Percentiles rank a stretch among this genome's conserved stretches.
phyloP scores from a whole-genome alignment of 2,113 vertebrate genomes.

The Pyrgilauda ruficollis region DNA sequence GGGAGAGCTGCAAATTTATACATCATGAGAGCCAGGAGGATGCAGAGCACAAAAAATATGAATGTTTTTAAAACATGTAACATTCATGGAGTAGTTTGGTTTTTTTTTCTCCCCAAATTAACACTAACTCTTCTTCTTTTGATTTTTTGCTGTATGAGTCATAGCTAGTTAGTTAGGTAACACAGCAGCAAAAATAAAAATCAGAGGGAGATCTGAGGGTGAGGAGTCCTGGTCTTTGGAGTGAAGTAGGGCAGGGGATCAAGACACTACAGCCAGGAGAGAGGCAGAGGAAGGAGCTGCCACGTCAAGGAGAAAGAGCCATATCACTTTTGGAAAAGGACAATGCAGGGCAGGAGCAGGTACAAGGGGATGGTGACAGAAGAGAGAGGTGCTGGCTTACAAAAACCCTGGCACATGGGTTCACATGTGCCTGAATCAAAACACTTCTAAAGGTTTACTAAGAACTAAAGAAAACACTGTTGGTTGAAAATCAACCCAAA shows the following conservation, averaged over 20 bases:
- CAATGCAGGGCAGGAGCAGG: background rate
- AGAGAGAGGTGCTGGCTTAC: background rate
- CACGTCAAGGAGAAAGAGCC: accelerated
- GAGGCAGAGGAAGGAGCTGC: background rate
- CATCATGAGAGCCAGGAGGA: background rate
- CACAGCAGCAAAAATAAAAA: background rate
- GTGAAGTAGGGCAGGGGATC: background rate
- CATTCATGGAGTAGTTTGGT: background rate
- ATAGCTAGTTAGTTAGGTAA: background rate
- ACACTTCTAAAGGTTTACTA: background rate
- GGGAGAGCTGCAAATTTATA: background rate
- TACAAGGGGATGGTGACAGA: background rate
- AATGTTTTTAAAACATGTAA: background rate
- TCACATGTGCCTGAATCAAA: background rate
- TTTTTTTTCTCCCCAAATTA: background rate
- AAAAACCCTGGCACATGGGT: background rate
- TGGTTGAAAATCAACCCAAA: background rate
- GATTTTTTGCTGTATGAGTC: background rate
- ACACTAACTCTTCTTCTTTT: background rate
- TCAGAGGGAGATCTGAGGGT: background rate
- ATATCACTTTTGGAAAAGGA: background rate
- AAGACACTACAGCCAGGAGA: background rate
- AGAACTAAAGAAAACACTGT: background rate
- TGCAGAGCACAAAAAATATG: background rate
- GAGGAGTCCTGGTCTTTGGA: background rate